Evolutionary conservation across 2,113 vertebrate genomes (phyloP).

Genomic region (Aythya baeri): DNA sequence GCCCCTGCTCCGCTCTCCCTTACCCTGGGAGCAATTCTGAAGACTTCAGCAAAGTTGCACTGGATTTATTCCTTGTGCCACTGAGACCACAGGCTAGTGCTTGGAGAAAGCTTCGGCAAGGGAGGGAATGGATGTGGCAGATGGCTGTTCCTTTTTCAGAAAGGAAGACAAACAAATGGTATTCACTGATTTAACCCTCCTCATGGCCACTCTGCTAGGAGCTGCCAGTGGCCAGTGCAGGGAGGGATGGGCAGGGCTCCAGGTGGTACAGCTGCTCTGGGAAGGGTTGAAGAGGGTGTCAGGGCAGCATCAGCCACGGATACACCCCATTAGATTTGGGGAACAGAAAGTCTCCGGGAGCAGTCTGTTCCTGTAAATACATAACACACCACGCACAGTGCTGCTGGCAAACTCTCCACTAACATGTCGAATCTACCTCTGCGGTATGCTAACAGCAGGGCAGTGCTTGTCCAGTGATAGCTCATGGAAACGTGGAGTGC

Average conservation of each 20-base stretch:
- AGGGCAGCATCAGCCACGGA: neutral
- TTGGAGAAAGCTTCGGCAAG: conserved; percentile 8
- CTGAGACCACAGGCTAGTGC: neutral
- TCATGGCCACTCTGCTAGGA: neutral
- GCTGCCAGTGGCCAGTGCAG: neutral
- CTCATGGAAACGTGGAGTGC: neutral
- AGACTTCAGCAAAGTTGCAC: conserved; percentile 37
- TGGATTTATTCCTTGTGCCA: conserved; percentile 44
- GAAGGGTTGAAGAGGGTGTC: neutral
- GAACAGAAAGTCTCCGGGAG: neutral
- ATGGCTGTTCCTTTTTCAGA: neutral
- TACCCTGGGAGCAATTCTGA: conserved; percentile 53
- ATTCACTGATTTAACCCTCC: conserved; percentile 6
- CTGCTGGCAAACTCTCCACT: neutral
- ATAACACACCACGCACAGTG: neutral
- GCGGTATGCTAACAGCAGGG: neutral
- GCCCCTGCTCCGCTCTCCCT: conserved; percentile 31
- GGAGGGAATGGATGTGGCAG: neutral
- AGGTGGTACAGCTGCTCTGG: neutral
- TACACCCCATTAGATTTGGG: neutral
- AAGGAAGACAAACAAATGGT: neutral
- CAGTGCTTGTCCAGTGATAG: neutral
- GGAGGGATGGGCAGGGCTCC: neutral
- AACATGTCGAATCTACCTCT: neutral
- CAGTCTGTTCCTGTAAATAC: neutral